Evolutionary conservation across 2,888 invertebrate genomes (phyloP).

Genomic region (Pediacus dermestoides): DNA sequence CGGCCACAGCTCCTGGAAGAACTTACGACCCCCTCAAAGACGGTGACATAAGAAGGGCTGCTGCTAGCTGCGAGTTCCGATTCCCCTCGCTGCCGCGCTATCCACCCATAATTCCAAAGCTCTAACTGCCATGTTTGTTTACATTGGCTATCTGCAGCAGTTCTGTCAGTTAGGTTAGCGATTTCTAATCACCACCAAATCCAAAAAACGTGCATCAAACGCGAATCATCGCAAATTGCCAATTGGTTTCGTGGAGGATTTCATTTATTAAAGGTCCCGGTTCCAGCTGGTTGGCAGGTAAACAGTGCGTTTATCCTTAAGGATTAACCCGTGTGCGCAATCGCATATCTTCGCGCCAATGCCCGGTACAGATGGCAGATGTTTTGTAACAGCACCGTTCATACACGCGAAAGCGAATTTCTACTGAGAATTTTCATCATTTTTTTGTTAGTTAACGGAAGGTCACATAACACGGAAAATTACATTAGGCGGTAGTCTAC

Average conservation of each 20-base stretch:
- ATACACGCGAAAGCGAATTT: neutral
- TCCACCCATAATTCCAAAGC: constrained; percentile 13
- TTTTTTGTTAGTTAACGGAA: constrained; percentile 32
- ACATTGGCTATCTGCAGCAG: constrained; percentile 38
- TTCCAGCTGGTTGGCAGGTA: no score
- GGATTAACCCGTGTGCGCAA: constrained; percentile 1
- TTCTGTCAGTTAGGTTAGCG: constrained; percentile 29
- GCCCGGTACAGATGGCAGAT: constrained; percentile 53
- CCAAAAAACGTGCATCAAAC: constrained; percentile 7
- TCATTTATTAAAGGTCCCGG: no score
- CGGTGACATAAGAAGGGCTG: constrained; percentile 31
- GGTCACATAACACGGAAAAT: constrained; percentile 20
- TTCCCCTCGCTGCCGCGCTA: constrained; percentile 34
- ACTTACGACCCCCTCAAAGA: constrained; percentile 26
- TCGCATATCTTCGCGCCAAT: constrained; percentile 50
- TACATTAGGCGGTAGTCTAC: neutral
- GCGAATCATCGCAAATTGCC: constrained; percentile 7
- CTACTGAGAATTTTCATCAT: constrained; percentile 25
- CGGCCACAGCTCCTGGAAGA: constrained; percentile 2
- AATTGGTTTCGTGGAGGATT: no score
- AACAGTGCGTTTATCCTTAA: no score
- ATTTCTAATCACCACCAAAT: constrained; percentile 9
- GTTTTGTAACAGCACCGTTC: constrained; percentile 47
- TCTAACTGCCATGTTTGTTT: constrained; percentile 40
- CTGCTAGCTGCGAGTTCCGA: constrained; percentile 27